Evolutionary conservation across 37 sponge, comb jelly and placozoan genomes (phyloP).

Genomic region (Chondrosia reniformis): DNA sequence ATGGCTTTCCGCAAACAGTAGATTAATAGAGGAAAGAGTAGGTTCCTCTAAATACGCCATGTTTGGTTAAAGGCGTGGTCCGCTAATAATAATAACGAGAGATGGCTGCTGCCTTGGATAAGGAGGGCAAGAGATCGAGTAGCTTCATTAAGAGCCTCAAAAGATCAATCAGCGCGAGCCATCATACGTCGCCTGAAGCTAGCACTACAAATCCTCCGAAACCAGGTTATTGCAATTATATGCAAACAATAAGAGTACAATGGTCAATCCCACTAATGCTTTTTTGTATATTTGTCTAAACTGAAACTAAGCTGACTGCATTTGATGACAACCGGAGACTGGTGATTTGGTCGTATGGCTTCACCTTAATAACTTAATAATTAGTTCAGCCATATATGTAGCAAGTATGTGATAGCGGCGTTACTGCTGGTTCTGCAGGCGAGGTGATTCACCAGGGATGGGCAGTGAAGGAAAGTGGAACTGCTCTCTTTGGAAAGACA

Average conservation of each 20-base stretch:
- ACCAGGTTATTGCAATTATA: no score
- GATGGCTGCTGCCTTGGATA: slow-evolving; percentile 5
- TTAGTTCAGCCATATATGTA: no score
- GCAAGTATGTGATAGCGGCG: no score
- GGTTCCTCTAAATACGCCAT: not conserved
- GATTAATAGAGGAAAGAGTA: slow-evolving; percentile 10
- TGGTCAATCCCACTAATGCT: no score
- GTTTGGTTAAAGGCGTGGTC: not conserved
- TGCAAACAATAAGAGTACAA: no score
- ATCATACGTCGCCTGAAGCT: not conserved
- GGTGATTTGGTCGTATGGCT: no score
- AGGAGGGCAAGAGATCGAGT: not conserved
- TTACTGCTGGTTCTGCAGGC: no score
- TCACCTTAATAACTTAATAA: no score
- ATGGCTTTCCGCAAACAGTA: not conserved
- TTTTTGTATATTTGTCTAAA: no score
- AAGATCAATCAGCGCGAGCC: not conserved
- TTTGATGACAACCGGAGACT: no score
- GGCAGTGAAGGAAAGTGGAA: slow-evolving; percentile 90
- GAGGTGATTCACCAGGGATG: slow-evolving; percentile 78
- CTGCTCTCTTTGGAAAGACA: slow-evolving; percentile 71
- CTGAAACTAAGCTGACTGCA: no score
- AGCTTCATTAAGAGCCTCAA: not conserved
- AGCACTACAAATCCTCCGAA: not conserved
- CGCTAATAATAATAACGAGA: no score